These are phyloP conservation scores for Sturnira hondurensis DNA, from an alignment of 2,113 vertebrate species.

Conservation along the genomic window DNA sequence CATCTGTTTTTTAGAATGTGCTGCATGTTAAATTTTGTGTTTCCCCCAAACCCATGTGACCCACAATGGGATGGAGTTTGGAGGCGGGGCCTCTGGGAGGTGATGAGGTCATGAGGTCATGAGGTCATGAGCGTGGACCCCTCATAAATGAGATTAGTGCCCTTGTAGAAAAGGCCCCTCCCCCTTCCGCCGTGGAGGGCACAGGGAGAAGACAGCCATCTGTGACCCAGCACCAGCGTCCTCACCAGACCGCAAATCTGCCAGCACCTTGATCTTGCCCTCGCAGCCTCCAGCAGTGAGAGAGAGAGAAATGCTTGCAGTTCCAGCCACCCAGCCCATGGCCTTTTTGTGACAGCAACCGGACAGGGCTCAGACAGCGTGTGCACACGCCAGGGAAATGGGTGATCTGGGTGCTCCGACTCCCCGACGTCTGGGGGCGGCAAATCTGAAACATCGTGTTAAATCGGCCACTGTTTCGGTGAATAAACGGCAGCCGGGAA, in stretches of 20 bases:
- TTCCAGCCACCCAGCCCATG: background rate
- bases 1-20: background rate
- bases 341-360: background rate
- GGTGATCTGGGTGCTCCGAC: rapidly evolving
- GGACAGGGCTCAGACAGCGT: background rate
- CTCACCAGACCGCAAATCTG: background rate
- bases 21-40: background rate
- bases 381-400: background rate
- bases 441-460: rapidly evolving
- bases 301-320: no score
- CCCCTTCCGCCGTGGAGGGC: background rate
- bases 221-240: no score
- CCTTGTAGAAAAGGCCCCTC: background rate
- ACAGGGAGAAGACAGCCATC: rapidly evolving
- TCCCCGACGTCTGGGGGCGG: background rate
- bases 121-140: background rate
- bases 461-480: no score
- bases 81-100: background rate
- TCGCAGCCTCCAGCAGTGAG: no score
- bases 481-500: background rate
- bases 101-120: background rate
- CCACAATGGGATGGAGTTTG: background rate
- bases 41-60: no score
- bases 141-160: background rate
- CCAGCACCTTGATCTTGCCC: rapidly evolving